Conservation (phyloP, 2,888 invertebrate species). For the Drosophila helvetica region DNA sequence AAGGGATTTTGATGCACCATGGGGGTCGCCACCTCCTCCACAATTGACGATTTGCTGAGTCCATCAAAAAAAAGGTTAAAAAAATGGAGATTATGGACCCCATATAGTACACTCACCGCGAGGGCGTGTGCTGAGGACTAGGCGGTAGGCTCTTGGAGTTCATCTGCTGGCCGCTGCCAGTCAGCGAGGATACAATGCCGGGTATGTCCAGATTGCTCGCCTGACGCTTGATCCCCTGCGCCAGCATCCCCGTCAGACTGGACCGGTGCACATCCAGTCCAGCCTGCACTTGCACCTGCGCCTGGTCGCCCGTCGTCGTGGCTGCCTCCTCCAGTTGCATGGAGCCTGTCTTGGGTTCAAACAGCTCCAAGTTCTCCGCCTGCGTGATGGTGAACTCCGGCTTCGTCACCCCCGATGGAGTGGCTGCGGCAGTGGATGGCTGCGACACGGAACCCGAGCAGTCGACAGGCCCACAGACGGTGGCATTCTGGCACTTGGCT, state of each 20-base stretch:
- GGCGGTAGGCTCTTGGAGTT: constrained; percentile 89
- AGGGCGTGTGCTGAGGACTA: constrained; percentile 90
- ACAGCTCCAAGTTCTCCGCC: constrained; percentile 64
- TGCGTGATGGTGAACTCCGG: constrained; percentile 85
- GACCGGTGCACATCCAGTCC: constrained; percentile 78
- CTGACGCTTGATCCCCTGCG: constrained; percentile 87
- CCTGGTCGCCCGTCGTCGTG: constrained; percentile 22
- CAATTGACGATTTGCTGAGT: constrained; percentile 87
- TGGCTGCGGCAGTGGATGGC: constrained; percentile 1
- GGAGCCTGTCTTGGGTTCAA: constrained; percentile 49
- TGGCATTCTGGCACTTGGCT: constrained; percentile 91
- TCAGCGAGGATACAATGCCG: constrained; percentile 84
- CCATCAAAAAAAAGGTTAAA: no score
- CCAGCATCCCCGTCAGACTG: constrained; percentile 84
- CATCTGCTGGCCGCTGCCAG: constrained; percentile 61
- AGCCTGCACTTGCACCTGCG: constrained; percentile 18
- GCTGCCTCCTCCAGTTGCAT: constrained; percentile 29
- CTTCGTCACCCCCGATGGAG: constrained; percentile 50
- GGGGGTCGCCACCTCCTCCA: constrained; percentile 67
- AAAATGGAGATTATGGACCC: fast-evolving
- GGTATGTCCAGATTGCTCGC: constrained; percentile 88
- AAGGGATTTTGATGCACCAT: constrained; percentile 86
- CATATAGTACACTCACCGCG: constrained; percentile 83
- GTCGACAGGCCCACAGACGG: constrained; percentile 86
- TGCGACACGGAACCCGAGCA: constrained; percentile 61